Base-by-base conservation (phyloP, 2,797 vertebrate species). In the Amblyraja radiata region DNA sequence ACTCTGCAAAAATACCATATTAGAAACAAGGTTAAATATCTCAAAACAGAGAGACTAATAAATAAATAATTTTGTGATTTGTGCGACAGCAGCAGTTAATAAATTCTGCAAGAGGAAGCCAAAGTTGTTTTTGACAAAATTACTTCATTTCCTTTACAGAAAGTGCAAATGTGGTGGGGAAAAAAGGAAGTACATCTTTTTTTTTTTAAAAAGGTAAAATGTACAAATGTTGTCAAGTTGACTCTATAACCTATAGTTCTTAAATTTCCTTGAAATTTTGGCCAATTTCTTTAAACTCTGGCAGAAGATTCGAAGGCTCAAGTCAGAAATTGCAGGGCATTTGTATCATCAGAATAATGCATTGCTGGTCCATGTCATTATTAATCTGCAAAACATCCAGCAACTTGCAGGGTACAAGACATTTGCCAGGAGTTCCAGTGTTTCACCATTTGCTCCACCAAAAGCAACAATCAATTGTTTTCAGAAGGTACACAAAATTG, bases 1-100 rank as follows among this genome's bases (percentile, higher is more conserved):
- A 83, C 93, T 93, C 83, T 93, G 78, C 28, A 93, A 46, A 36
- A 54, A 18, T 32, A 74, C 16, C 63, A 61, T 36, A 93, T 71
- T 74, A 9, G 39, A 68, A 92, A 92, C 25, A 92, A 71, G 71
- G 68, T 92, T 92, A 92, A 76, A 88, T 3, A 9, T 68, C 84
- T 86, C 77, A 78, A 77, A 78, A 11, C 68, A 78, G 11, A 36
- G 77, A 78, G n/a, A 13, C n/a, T 39, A 39, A 36, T 16, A 18
- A 39, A 39, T 2, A 39, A 78, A 36, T 78, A 13, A 14, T 36
- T 78, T 78, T 16, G 13, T 78, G 77, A 39, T 79, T 21, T 32
- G 16, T 23, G 84, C 36, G 2, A 18, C 88, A 68, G 32, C 65
- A 88, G n/a, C 3, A 68, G 9, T 88, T 36, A 88, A 36, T 88